phyloP scores from a whole-genome alignment of 2,888 invertebrate species.

The Orthosia cruda region DNA sequence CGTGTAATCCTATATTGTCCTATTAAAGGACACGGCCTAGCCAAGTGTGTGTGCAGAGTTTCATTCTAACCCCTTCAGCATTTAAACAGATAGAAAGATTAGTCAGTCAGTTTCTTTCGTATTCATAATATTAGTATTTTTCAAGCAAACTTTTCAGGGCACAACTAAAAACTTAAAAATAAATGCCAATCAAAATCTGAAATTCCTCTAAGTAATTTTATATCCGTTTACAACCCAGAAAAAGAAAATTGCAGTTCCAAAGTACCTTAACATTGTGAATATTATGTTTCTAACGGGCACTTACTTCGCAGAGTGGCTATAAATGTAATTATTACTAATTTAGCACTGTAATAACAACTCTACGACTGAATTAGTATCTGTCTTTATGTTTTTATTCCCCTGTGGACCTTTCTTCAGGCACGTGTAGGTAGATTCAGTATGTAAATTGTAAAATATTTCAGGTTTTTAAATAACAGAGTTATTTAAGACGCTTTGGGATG shows the following conservation, averaged over 20 bases:
- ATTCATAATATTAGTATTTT: neutral
- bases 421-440: neutral
- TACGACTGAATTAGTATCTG: neutral
- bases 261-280: neutral
- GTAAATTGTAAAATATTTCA: neutral
- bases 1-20: no score
- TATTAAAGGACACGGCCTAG: no score
- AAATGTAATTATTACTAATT: slow-evolving; percentile 50
- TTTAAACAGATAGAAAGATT: no score
- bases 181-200: neutral
- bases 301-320: slow-evolving; percentile 17
- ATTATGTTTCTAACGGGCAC: slow-evolving; percentile 36
- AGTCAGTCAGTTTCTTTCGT: no score
- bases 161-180: neutral
- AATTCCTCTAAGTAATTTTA: neutral
- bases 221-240: neutral
- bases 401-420: neutral
- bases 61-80: no score
- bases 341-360: slow-evolving; percentile 15
- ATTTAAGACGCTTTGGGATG: neutral
- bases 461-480: neutral
- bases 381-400: slow-evolving; percentile 4
- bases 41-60: no score
- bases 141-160: neutral
- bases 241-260: neutral